Evolutionary conservation across 2,888 invertebrate genomes (phyloP), one percentile per base, ranked within the genome.

Genomic region (Tenthredo distinguenda): DNA sequence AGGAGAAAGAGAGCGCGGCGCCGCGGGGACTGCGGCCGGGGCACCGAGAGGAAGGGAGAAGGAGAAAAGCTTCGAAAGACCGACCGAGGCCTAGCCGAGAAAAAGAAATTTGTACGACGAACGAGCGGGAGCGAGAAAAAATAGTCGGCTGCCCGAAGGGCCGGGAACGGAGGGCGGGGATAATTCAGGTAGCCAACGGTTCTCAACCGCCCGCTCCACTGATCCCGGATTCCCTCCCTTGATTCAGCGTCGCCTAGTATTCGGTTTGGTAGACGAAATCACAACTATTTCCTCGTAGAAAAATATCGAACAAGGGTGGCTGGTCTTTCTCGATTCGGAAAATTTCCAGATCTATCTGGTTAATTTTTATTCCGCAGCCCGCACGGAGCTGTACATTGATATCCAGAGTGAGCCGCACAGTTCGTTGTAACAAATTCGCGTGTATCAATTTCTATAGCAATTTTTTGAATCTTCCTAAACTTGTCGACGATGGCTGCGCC

Each of bases 61-160:
- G 15, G 71, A 37, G 62, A 37, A 37, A 83, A 84, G 58, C 68
- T 76, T 55, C 55, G 58, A 40, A 34, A 58, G 47, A 50, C 50
- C 40, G 31, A 21, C 21, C 34, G 77, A 77, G 77, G 79, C 58
- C 40, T 79, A 68, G 72, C 43, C 40, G 40, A 76, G 81, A 74
- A 79, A 76, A 34, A 76, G 83, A 84, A 86, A 86, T 87, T 85
- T 86, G 86, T 86, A 84, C 85, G 86, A 74, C 85, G 81, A 76
- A 84, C 58, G 82, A 71, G 85, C 50, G 5, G n/a, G 58, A 81
- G 62, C 50, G 58, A 81, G 81, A 81, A 62, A 21, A 81, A 62
- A 81, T 62, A 21, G 62, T 62, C 81, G 81, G 62, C 21, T 58
- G 81, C 40, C 26, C 58, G 79, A 21, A 74, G 74, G 74, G 74